phyloP scores from a whole-genome alignment of 2,113 vertebrate genomes.

The Tiliqua scincoides region DNA sequence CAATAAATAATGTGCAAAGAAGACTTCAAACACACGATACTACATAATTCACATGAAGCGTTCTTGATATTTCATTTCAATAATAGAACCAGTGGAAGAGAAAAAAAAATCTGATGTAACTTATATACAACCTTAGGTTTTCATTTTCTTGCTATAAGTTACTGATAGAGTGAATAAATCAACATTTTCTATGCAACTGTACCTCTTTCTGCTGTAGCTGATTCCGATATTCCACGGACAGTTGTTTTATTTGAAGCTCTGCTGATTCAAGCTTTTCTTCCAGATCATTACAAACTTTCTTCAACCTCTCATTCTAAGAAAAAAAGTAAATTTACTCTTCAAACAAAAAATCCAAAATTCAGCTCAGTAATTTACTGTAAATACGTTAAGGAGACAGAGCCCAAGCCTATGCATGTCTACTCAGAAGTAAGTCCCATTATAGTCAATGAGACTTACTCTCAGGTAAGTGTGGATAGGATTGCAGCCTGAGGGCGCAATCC shows the following conservation, averaged over 20 bases:
- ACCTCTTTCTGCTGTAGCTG: constrained; percentile 96
- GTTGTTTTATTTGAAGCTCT: constrained; percentile 93
- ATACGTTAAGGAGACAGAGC: neutral
- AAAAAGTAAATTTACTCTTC: constrained; percentile 34
- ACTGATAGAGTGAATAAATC: neutral
- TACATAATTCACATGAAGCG: neutral
- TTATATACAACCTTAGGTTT: neutral
- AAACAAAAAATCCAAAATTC: constrained; percentile 16
- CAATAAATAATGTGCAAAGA: neutral
- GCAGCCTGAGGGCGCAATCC: no score
- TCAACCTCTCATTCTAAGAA: constrained; percentile 89
- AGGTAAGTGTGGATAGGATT: no score
- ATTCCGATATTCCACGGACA: constrained; percentile 87
- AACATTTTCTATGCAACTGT: constrained; percentile 20
- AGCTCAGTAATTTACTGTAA: neutral
- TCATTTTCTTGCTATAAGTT: neutral
- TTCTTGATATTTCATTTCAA: neutral
- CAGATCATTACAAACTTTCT: constrained; percentile 85
- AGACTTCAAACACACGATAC: neutral
- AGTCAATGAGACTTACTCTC: no score
- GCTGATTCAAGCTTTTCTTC: constrained; percentile 94
- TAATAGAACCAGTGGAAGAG: neutral
- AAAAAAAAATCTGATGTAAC: neutral
- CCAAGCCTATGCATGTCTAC: no score
- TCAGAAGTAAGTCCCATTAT: no score